Base-by-base conservation (phyloP, 2,113 vertebrate species). In the Dryoscopus gambensis region DNA sequence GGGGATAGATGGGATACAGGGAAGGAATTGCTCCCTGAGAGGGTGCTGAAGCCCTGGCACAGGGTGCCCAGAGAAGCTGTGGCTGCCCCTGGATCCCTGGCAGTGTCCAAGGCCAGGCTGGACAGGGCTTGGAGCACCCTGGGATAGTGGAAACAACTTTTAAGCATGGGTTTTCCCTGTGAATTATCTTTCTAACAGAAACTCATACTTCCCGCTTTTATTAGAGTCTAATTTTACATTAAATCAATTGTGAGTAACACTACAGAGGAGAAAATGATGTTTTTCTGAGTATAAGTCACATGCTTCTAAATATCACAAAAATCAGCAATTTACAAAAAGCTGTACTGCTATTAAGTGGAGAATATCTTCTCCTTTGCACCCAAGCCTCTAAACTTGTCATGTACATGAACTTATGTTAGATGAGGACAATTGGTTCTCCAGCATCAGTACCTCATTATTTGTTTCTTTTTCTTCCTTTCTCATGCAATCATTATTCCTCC, bases 131-230 rank as follows among this genome's bases (percentile, higher is more conserved):
- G 44, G 31, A 59, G 31, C 31, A 67, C 0, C 11, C 25, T 86
- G 44, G 17, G 13, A 16, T 4, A 42, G 16, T 31, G 35, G 17
- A 59, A 67, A 16, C 4, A 27, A n/a, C 4, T 56, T 59, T 74
- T 11, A n/a, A 7, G 2, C 18, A 7, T 4, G 5, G 2, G 7
- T 20, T 76, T 89, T 65, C 1, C 1, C 7, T 12, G 33, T 17
- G 6, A 35, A 74, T n/a, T 76, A 23, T 53, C 11, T 31, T 69
- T 49, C 31, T 19, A 74, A 35, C 5, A 31, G 13, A 46, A 85
- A 63, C 3, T 37, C 2, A 1, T 9, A 8, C 8, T 57, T 80
- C 10, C 5, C 2, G 19, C 28, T 60, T 65, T 17, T 40, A 4
- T 71, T 30, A 42, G 12, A 59, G 42, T 8, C 3, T 78, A 39